Evolutionary conservation across 2,888 invertebrate species (phyloP).

Genomic region (Trilocha varians): DNA sequence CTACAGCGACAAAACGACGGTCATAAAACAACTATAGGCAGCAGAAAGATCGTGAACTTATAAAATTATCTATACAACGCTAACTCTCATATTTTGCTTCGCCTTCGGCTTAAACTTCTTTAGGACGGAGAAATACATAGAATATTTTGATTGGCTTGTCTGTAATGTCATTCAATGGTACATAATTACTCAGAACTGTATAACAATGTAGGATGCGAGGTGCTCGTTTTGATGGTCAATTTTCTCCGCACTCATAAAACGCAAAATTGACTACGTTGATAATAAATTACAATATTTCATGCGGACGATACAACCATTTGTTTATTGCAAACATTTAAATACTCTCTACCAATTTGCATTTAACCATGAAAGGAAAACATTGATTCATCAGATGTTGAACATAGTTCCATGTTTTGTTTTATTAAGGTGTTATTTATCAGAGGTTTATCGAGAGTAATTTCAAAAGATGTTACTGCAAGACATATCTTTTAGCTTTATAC

Average conservation of each 20-base stretch:
- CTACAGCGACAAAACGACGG: conserved; percentile 58
- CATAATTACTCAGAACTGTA: conserved; percentile 29
- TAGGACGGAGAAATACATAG: conserved; percentile 7
- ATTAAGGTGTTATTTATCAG: background rate
- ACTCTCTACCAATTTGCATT: conserved; percentile 35
- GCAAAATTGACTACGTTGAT: conserved; percentile 48
- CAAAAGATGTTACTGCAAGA: background rate
- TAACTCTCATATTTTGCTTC: background rate
- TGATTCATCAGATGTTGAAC: no score
- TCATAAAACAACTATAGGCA: conserved; percentile 55
- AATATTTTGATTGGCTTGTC: conserved; percentile 18
- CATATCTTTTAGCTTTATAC: background rate
- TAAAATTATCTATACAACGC: conserved; percentile 8
- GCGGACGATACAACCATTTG: conserved; percentile 41
- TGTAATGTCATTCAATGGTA: conserved; percentile 18
- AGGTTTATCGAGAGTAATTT: background rate
- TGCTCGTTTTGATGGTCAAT: conserved; percentile 41
- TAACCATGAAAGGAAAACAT: no score
- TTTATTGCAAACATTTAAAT: conserved; percentile 47
- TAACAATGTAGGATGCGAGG: conserved; percentile 37
- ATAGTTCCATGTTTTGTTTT: background rate
- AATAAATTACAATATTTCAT: conserved; percentile 52
- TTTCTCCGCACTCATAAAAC: conserved; percentile 47
- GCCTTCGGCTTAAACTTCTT: background rate
- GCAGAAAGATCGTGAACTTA: conserved; percentile 21